phyloP scores from a whole-genome alignment of 1,140 invertebrate genomes.

The Meloidogyne hapla region DNA sequence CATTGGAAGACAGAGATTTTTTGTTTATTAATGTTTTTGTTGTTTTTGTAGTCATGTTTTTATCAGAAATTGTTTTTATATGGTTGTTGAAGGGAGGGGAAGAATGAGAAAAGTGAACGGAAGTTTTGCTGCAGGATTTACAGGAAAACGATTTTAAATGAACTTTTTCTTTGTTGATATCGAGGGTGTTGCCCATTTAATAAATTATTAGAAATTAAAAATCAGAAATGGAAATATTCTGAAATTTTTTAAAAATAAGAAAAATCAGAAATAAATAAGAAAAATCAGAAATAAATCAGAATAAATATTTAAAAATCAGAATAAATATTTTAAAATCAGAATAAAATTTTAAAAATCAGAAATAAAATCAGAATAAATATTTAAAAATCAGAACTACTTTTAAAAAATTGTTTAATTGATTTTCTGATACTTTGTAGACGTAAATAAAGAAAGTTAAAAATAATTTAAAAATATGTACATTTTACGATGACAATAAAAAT shows the following conservation, averaged over 20 bases:
- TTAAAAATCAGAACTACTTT: background rate
- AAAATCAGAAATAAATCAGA: background rate
- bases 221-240: no score
- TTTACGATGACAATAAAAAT: no score
- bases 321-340: background rate
- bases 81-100: background rate
- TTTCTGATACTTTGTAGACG: no score
- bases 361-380: background rate
- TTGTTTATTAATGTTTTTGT: background rate
- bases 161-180: background rate
- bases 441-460: no score
- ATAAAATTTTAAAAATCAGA: slow-evolving; percentile 5
- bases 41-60: background rate
- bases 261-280: background rate
- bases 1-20: no score
- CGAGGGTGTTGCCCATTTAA: background rate
- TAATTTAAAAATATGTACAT: no score
- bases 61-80: background rate
- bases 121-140: no score
- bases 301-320: background rate
- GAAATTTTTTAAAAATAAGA: background rate
- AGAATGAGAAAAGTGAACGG: background rate
- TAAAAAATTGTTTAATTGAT: background rate
- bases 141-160: background rate
- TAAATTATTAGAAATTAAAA: background rate